phyloP scores from a whole-genome alignment of 2,113 vertebrate species.

The Channa argus region DNA sequence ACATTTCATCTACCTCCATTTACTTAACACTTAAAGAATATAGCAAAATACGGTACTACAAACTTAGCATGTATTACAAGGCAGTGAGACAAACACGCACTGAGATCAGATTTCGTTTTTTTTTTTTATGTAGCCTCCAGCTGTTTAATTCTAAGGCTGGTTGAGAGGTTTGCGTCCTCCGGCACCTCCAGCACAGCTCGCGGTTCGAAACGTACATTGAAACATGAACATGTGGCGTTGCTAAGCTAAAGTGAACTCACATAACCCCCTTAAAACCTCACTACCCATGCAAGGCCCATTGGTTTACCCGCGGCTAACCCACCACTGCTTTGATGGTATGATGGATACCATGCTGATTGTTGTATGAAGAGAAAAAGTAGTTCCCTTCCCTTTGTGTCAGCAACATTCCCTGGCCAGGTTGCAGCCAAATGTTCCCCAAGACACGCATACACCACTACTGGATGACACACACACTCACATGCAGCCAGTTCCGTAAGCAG shows the following conservation, averaged over 20 bases:
- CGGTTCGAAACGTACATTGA: slow-evolving; percentile 27
- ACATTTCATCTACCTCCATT: slow-evolving; percentile 48
- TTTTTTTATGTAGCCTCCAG: slow-evolving; percentile 30
- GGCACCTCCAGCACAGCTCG: not conserved
- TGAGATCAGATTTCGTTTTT: slow-evolving; percentile 4
- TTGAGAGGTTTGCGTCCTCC: slow-evolving; percentile 22
- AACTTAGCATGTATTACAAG: not conserved
- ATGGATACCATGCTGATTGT: slow-evolving; percentile 68
- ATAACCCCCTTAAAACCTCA: slow-evolving; percentile 39
- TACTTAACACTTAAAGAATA: not conserved
- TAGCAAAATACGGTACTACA: slow-evolving; percentile 6
- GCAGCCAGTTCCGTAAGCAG: slow-evolving; percentile 10
- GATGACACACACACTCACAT: slow-evolving; percentile 29
- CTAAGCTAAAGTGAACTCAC: slow-evolving; percentile 52
- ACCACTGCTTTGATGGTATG: slow-evolving; percentile 67
- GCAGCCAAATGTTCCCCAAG: slow-evolving; percentile 53
- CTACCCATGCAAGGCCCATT: slow-evolving; percentile 46
- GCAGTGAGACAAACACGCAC: slow-evolving; percentile 8
- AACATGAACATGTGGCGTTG: slow-evolving; percentile 37
- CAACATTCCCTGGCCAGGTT: slow-evolving; percentile 66
- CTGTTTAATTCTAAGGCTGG: slow-evolving; percentile 22
- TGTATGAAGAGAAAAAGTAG: slow-evolving; percentile 54
- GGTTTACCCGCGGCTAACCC: slow-evolving; percentile 50
- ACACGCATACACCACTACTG: slow-evolving; percentile 31
- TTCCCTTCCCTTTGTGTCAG: slow-evolving; percentile 64